A percentile compares a stretch with the other conserved stretches of the same genome.
Conservation (phyloP, 64 coral and sea anemone species). For the Pocillopora verrucosa region DNA sequence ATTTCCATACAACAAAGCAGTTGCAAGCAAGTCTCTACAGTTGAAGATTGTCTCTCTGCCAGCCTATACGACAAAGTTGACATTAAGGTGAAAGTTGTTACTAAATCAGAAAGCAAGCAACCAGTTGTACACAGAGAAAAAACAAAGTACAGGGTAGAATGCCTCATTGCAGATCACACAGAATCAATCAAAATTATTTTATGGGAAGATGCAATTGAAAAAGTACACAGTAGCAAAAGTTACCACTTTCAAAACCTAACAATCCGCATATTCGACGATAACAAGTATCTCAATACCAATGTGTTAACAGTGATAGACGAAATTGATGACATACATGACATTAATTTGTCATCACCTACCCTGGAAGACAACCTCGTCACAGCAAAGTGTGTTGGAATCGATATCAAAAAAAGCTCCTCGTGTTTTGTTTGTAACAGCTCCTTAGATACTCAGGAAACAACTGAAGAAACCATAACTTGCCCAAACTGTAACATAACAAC, state of each 20-base stretch:
- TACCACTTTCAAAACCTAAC: constrained; percentile 46
- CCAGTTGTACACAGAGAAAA: neutral
- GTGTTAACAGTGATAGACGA: neutral
- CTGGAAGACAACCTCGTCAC: constrained; percentile 18
- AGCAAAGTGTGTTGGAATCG: constrained; percentile 46
- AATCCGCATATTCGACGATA: constrained; percentile 36
- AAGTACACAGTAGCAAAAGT: constrained; percentile 24
- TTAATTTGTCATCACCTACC: constrained; percentile 28
- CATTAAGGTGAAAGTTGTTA: constrained; percentile 50
- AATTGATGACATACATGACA: constrained; percentile 54
- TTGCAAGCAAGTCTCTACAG: constrained; percentile 24
- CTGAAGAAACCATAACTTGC: no score
- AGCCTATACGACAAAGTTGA: constrained; percentile 49
- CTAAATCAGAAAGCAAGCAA: constrained; percentile 46
- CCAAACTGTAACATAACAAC: no score
- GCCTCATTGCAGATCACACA: constrained; percentile 55
- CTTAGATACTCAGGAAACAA: no score
- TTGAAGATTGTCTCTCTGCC: constrained; percentile 15
- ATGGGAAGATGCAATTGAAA: constrained; percentile 56
- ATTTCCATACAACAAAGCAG: constrained; percentile 39
- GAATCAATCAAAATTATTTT: constrained; percentile 60
- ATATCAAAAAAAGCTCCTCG: constrained; percentile 32
- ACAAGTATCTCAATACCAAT: constrained; percentile 56
- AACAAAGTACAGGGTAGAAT: constrained; percentile 50
- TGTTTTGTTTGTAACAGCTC: constrained; percentile 68